These are phyloP conservation scores for Zonotrichia leucophrys DNA, from an alignment of 2,113 vertebrate species.

Conservation along the genomic window DNA sequence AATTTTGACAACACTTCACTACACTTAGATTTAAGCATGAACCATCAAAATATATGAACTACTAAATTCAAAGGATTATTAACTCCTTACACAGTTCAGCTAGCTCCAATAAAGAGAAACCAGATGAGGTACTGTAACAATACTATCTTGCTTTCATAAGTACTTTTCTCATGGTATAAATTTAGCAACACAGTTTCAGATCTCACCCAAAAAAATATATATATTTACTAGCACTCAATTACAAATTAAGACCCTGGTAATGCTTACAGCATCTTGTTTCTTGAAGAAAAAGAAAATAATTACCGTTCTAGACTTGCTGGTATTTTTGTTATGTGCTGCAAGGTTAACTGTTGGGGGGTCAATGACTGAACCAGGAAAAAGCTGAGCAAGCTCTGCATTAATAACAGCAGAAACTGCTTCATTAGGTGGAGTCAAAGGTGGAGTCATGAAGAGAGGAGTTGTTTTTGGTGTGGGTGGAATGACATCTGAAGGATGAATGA, in stretches of 20 bases:
- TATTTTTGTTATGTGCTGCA: slow-evolving; percentile 90
- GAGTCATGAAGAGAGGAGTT: slow-evolving; percentile 98
- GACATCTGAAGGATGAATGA: slow-evolving; percentile 97
- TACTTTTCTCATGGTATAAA: background rate
- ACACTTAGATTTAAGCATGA: background rate
- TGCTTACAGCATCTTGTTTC: background rate
- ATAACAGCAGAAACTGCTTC: slow-evolving; percentile 95
- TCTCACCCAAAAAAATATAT: background rate
- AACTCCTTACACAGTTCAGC: background rate
- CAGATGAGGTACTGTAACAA: background rate
- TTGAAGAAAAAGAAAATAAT: slow-evolving; percentile 60
- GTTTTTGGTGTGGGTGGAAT: slow-evolving; percentile 99
- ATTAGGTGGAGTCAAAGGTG: slow-evolving; percentile 95
- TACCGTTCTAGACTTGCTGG: slow-evolving; percentile 90
- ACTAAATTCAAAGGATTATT: background rate
- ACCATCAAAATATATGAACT: background rate
- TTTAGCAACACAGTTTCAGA: background rate
- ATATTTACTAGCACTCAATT: background rate
- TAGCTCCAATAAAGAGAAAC: background rate
- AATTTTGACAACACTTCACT: background rate
- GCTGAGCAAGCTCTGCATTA: slow-evolving; percentile 94
- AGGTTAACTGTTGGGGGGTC: slow-evolving; percentile 91
- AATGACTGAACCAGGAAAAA: slow-evolving; percentile 95
- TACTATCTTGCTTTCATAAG: background rate
- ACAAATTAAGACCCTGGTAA: background rate